Base-by-base conservation (phyloP, 2,113 vertebrate species). In the Motacilla alba region DNA sequence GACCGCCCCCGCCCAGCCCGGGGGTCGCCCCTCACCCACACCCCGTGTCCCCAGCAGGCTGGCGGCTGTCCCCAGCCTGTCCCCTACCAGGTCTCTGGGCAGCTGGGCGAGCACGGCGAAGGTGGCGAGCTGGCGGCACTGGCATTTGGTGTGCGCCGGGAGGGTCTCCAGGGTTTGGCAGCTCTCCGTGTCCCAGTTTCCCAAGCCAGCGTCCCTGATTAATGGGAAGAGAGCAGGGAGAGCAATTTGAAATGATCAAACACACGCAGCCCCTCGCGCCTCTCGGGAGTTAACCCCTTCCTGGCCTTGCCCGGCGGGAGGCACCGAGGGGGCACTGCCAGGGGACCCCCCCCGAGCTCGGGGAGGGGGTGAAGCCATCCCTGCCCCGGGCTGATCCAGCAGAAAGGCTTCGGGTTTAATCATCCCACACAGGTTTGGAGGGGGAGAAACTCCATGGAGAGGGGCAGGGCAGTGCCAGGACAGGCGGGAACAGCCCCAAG, bases 121-220 rank as follows among this genome's bases (percentile, higher is more conserved):
- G 97, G 99, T 99, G 96, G 99, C 98, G 70, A 99, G 98, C 97
- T 98, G 99, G 97, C 99, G 98, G 98, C 99, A 99, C 97, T 99
- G 98, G 98, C 99, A 99, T 98, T 99, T 99, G 97, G 99, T 99
- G 97, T 99, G 99, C 63, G 99, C 98, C 30, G 99, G 97, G 85
- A 99, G 98, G 69, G 99, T 99, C 92, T 98, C 98, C 94, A 99
- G 98, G 39, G 99, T 99, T 98, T 99, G 99, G 98, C 99, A 99
- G 98, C 98, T 99, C 97, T 99, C 99, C 2, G 98, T 98, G 98
- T 99, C 98, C 99, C 99, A 99, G 98, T 99, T 99, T 97, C 99
- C 99, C 37, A 98, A 98, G 96, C 98, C 99, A 98, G 98, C 97
- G 95, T 99, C 99, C 91, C 99, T 99, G 98, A 97, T 98, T 98